Percentiles rank a stretch among this genome's conserved stretches.
Conservation (phyloP, 1,140 invertebrate genomes). For the Zaprionus africanus region DNA sequence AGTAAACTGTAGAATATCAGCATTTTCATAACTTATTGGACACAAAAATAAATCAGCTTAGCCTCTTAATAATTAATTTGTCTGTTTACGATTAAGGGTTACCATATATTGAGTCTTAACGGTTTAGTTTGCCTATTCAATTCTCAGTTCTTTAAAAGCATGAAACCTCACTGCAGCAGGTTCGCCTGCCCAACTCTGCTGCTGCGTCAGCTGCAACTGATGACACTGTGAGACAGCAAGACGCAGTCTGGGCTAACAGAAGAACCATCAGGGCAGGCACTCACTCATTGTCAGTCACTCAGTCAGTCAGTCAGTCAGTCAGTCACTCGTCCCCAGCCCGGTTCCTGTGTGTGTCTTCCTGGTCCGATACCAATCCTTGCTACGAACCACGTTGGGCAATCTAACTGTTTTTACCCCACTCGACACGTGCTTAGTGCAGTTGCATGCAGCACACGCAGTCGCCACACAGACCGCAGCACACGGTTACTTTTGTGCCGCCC, state of each 20-base stretch:
- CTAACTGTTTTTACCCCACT: conserved; percentile 78
- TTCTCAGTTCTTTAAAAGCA: background rate
- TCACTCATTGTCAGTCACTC: conserved; percentile 75
- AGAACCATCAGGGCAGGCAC: conserved; percentile 72
- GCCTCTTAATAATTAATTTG: too few relatives aligned
- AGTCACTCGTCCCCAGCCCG: background rate
- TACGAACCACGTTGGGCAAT: conserved; percentile 51
- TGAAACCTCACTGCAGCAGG: background rate
- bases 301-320: conserved; percentile 17
- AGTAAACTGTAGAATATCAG: too few relatives aligned
- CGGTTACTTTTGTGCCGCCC: conserved; percentile 11
- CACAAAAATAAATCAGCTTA: too few relatives aligned
- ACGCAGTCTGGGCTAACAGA: conserved; percentile 64
- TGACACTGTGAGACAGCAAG: conserved; percentile 79
- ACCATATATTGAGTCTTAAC: too few relatives aligned
- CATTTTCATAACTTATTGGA: too few relatives aligned
- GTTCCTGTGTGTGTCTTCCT: background rate
- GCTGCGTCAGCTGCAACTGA: conserved; percentile 81
- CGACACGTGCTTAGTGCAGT: conserved; percentile 74
- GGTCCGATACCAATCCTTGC: background rate
- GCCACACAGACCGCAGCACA: background rate
- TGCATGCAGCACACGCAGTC: background rate
- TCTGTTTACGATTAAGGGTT: too few relatives aligned
- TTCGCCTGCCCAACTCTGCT: background rate
- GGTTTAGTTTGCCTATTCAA: background rate